These are phyloP conservation scores for Mactromeris polynyma DNA, from an alignment of 2,888 invertebrate species.

Conservation along the genomic window DNA sequence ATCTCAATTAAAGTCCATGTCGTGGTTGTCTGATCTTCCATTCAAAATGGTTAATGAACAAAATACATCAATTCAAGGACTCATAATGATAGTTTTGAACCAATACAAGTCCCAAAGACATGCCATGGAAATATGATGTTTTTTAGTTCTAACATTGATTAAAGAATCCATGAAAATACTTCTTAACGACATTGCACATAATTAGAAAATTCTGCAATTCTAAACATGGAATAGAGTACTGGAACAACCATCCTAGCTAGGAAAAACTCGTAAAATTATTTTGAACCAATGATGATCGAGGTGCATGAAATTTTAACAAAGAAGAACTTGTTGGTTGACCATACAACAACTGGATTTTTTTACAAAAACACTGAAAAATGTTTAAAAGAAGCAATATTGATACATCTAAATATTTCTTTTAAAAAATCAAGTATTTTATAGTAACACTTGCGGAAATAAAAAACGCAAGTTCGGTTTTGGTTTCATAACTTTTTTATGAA, in stretches of 20 bases:
- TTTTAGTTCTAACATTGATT: constrained; percentile 1
- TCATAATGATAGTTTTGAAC: not conserved
- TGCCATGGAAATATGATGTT: constrained; percentile 11
- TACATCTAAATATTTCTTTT: too few relatives aligned
- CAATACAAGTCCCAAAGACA: not conserved
- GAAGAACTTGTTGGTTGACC: not conserved
- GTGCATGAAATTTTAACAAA: not conserved
- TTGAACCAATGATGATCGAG: not conserved
- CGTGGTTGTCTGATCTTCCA: not conserved
- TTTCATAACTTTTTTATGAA: too few relatives aligned
- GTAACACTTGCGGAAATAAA: too few relatives aligned
- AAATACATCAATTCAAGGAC: not conserved
- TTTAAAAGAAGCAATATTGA: too few relatives aligned
- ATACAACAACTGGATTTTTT: not conserved
- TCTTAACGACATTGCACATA: not conserved
- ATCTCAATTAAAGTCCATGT: not conserved
- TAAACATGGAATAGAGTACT: not conserved
- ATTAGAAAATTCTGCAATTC: constrained; percentile 8
- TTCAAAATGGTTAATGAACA: not conserved
- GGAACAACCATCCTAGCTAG: not conserved
- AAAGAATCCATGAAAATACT: constrained; percentile 1
- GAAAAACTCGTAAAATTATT: not conserved
- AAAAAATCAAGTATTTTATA: too few relatives aligned
- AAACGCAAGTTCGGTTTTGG: too few relatives aligned
- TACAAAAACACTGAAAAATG: not conserved